Percentiles rank a stretch among this genome's conserved stretches.
Conservation (phyloP, 2,797 vertebrate genomes). For the Protonibea diacanthus region DNA sequence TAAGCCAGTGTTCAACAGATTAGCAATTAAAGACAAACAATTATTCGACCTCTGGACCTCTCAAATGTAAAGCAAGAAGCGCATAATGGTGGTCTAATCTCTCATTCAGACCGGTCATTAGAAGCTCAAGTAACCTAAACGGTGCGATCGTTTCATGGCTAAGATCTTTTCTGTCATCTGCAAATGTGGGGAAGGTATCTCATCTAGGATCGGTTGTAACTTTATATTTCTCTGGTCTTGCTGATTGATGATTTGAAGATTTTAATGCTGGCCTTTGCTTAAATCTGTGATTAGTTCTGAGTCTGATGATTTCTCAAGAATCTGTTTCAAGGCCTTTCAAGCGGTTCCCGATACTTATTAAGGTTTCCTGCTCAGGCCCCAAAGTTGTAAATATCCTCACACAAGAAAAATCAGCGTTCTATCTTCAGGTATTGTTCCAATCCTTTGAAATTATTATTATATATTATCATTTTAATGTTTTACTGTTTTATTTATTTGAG, state of each 20-base stretch:
- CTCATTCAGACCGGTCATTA: neutral
- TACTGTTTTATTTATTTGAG: neutral
- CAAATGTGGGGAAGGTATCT: neutral
- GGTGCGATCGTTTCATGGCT: neutral
- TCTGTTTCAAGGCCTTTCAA: neutral
- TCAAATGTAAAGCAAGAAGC: constrained; percentile 18
- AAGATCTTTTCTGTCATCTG: constrained; percentile 6
- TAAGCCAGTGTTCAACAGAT: constrained; percentile 18
- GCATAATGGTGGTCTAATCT: neutral
- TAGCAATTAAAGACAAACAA: neutral
- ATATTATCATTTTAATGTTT: neutral
- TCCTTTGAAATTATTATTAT: neutral
- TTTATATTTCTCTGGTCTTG: neutral
- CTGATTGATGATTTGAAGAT: neutral
- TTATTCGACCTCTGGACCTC: neutral
- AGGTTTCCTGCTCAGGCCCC: neutral
- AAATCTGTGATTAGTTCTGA: constrained; percentile 2
- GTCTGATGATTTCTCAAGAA: constrained; percentile 1
- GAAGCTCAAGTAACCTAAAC: neutral
- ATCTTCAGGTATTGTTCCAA: neutral
- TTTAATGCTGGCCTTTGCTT: neutral
- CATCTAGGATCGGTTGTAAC: neutral
- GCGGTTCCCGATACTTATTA: neutral
- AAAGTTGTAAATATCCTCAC: neutral
- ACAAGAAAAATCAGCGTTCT: neutral